Evolutionary conservation across 2,113 vertebrate genomes (phyloP).

Genomic region (Clarias batrachus): DNA sequence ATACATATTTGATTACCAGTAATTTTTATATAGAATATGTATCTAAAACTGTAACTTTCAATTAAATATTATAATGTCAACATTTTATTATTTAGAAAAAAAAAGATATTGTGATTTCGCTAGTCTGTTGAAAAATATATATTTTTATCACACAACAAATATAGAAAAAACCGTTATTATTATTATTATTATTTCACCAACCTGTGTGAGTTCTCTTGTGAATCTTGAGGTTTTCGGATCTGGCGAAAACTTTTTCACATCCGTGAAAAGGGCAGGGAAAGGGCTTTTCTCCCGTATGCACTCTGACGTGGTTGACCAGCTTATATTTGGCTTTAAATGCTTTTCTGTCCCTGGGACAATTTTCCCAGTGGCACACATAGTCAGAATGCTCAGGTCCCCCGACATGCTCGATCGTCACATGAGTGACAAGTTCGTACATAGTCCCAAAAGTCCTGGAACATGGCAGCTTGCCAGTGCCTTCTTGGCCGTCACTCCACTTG

Average conservation of each 20-base stretch:
- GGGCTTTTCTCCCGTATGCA: constrained; percentile 72
- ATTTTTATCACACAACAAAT: not conserved
- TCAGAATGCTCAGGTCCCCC: constrained; percentile 72
- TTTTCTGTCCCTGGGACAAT: constrained; percentile 61
- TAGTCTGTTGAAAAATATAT: not conserved
- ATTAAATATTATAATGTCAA: no score
- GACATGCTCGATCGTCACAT: constrained; percentile 77
- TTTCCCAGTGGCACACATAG: constrained; percentile 74
- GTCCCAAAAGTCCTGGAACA: constrained; percentile 74
- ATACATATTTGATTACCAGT: not conserved
- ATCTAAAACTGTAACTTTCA: not conserved
- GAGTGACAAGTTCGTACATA: constrained; percentile 78
- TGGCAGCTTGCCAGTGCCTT: constrained; percentile 63
- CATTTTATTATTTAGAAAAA: no score
- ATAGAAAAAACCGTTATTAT: not conserved
- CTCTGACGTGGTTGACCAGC: constrained; percentile 71
- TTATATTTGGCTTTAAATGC: constrained; percentile 75
- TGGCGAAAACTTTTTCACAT: constrained; percentile 73
- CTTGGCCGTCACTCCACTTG: constrained; percentile 72
- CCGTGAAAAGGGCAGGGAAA: constrained; percentile 68
- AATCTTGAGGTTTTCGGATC: constrained; percentile 77
- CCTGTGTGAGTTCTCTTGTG: constrained; percentile 78
- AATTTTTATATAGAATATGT: not conserved
- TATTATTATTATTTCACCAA: constrained; percentile 54
- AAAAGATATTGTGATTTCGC: not conserved